These are phyloP conservation scores for Tetragonula clypearis DNA, from an alignment of 1,140 invertebrate species.

Conservation along the genomic window DNA sequence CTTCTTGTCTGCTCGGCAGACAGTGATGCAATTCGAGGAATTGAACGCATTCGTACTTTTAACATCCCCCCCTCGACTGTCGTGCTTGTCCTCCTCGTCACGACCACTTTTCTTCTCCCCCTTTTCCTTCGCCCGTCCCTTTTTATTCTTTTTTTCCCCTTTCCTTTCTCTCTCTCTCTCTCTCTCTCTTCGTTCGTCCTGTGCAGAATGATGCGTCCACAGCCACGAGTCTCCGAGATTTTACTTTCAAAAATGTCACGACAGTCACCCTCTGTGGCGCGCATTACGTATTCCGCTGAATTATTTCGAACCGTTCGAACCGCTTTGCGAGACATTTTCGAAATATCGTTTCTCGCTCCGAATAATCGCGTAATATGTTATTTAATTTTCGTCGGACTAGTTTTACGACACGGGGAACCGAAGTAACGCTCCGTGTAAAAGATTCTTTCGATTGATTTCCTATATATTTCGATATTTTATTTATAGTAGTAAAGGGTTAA, in stretches of 20 bases:
- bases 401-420: too few relatives aligned
- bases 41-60: constrained; percentile 73
- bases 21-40: constrained; percentile 70
- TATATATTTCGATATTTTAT: too few relatives aligned
- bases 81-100: constrained; percentile 61
- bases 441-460: too few relatives aligned
- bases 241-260: constrained; percentile 35
- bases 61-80: constrained; percentile 56
- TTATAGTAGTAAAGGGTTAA: too few relatives aligned
- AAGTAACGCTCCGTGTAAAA: too few relatives aligned
- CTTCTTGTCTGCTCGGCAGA: constrained; percentile 49
- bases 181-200: too few relatives aligned
- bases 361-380: neutral
- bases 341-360: neutral
- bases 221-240: constrained; percentile 12
- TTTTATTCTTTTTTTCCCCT: too few relatives aligned
- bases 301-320: constrained; percentile 18
- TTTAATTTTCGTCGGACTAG: neutral
- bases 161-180: neutral
- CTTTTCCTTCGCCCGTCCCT: neutral
- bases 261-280: neutral
- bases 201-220: neutral
- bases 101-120: constrained; percentile 57
- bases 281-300: constrained; percentile 11
- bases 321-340: neutral